Evolutionary conservation across 2,113 vertebrate genomes (phyloP).

Genomic region (Colistium nudipinnis): DNA sequence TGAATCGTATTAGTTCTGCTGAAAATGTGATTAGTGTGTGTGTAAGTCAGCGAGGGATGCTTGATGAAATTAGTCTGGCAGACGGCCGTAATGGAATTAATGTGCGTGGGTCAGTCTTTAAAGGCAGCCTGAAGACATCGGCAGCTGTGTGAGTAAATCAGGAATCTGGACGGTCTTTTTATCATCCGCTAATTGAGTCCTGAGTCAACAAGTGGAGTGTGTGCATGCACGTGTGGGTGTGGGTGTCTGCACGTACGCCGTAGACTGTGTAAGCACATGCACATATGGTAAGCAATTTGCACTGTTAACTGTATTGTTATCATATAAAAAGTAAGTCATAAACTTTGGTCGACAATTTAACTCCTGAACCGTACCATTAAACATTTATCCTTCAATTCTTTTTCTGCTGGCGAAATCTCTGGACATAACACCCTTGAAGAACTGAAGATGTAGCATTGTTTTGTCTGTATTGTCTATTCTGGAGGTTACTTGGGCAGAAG

Average conservation of each 20-base stretch:
- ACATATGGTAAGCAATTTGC: too few species aligned
- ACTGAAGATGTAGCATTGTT: too few species aligned
- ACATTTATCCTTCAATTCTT: too few species aligned
- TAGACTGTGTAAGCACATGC: too few species aligned
- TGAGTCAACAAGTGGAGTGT: constrained; percentile 70
- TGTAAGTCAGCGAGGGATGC: constrained; percentile 51
- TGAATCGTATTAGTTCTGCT: constrained; percentile 55
- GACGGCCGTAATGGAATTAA: constrained; percentile 70
- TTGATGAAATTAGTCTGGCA: constrained; percentile 73
- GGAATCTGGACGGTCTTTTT: constrained; percentile 59
- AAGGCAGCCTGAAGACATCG: constrained; percentile 54
- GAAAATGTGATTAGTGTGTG: constrained; percentile 67
- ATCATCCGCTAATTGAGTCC: constrained; percentile 73
- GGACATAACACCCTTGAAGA: too few species aligned
- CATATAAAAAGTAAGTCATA: too few species aligned
- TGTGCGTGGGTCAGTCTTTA: constrained; percentile 39
- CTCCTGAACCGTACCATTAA: too few species aligned
- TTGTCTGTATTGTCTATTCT: too few species aligned
- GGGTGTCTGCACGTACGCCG: constrained; percentile 12
- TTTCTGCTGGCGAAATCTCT: too few species aligned
- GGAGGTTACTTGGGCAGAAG: too few species aligned
- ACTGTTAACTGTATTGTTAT: too few species aligned
- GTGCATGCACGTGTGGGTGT: neutral
- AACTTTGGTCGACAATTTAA: too few species aligned
- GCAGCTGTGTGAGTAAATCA: constrained; percentile 62